Evolutionary conservation across 30 jellyfish, hydroid and myxozoan genomes (phyloP).

Genomic region (Turritopsis dohrnii): DNA sequence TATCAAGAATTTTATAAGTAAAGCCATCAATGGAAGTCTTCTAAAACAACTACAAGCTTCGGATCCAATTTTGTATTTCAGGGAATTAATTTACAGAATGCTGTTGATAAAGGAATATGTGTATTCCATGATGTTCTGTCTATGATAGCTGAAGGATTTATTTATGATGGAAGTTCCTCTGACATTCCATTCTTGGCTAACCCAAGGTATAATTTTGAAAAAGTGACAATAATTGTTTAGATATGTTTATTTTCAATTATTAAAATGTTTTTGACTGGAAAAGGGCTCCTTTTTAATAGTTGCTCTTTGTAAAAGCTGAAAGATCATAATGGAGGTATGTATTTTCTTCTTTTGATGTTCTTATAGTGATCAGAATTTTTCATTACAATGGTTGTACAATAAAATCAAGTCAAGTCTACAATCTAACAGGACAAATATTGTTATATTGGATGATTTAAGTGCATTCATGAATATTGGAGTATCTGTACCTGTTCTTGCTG

Average conservation of each 20-base stretch:
- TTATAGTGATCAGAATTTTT: background rate
- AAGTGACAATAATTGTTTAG: too few species aligned
- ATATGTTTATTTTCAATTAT: too few species aligned
- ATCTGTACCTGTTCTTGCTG: constrained; percentile 12
- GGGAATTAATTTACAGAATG: background rate
- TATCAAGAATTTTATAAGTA: too few species aligned
- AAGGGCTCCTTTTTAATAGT: too few species aligned
- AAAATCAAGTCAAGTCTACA: background rate
- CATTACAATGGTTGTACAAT: background rate
- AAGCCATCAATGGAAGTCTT: too few species aligned
- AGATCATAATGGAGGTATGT: background rate
- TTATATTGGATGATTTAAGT: constrained; percentile 3
- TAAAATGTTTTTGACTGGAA: too few species aligned
- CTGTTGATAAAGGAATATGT: background rate
- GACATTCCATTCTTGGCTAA: background rate
- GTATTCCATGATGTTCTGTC: constrained; percentile 1
- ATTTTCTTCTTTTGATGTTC: background rate
- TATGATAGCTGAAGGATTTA: constrained; percentile 6
- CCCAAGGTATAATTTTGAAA: background rate
- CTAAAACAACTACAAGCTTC: too few species aligned
- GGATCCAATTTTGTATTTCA: background rate
- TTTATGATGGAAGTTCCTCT: background rate
- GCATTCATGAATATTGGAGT: background rate
- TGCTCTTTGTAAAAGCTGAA: too few species aligned
- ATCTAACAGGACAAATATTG: background rate